These are phyloP conservation scores for Strix occidentalis DNA, from an alignment of 2,797 vertebrate genomes.

Conservation along the genomic window DNA sequence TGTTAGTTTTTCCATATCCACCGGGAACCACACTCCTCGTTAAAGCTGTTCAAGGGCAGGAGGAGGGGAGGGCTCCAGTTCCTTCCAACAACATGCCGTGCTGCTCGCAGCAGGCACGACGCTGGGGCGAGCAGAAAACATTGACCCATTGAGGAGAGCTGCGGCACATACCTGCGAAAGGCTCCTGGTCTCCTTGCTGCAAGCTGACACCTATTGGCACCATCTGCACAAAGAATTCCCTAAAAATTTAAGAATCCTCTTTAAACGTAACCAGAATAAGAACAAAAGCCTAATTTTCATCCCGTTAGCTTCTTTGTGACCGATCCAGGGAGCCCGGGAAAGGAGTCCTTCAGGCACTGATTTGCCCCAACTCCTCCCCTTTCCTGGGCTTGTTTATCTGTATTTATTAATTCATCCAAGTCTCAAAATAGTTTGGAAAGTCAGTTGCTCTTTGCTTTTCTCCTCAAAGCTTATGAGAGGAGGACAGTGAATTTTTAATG, in stretches of 20 bases:
- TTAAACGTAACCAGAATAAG: background rate
- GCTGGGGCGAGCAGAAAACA: background rate
- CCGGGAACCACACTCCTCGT: background rate
- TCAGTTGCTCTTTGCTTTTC: background rate
- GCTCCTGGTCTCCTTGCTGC: background rate
- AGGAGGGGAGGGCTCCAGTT: conserved; percentile 8
- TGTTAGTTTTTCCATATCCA: conserved; percentile 53
- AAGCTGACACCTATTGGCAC: background rate
- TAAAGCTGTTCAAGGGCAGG: background rate
- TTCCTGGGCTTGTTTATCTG: background rate
- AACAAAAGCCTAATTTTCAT: background rate
- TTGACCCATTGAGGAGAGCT: background rate
- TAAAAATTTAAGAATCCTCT: background rate
- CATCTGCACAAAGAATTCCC: background rate
- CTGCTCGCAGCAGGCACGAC: background rate
- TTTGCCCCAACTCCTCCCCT: background rate
- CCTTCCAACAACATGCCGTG: background rate
- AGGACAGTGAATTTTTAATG: background rate
- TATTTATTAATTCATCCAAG: background rate
- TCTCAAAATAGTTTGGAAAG: background rate
- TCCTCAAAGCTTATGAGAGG: background rate
- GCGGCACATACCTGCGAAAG: background rate
- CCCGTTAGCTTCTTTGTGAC: background rate
- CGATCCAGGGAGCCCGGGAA: rapidly evolving
- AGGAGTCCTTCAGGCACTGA: background rate